A percentile compares a stretch with the other conserved stretches of the same genome.
Evolutionary conservation across 1,140 invertebrate genomes (phyloP).

Genomic region (Liolophura sinensis): DNA sequence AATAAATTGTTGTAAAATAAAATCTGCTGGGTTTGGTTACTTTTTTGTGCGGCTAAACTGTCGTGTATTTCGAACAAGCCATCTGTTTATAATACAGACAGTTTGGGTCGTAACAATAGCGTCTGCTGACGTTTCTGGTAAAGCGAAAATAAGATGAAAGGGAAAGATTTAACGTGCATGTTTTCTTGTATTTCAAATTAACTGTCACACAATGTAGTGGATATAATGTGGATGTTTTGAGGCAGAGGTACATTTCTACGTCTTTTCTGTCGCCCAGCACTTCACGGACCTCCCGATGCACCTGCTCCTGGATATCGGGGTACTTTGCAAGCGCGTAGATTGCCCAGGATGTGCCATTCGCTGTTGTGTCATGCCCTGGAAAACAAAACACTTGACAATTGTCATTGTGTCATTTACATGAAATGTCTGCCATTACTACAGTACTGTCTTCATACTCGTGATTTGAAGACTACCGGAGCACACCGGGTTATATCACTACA

Average conservation of each 20-base stretch:
- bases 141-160: neutral
- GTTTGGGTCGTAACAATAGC: too few species aligned
- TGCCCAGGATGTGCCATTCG: slow-evolving; percentile 3
- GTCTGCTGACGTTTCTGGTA: neutral
- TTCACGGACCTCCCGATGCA: slow-evolving; percentile 58
- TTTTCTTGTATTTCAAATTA: neutral
- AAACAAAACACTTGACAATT: neutral
- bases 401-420: too few species aligned
- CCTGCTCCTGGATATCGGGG: slow-evolving; percentile 5
- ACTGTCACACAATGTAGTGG: neutral
- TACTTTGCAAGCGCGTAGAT: slow-evolving; percentile 8
- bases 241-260: slow-evolving; percentile 5
- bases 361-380: slow-evolving; percentile 11
- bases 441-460: too few species aligned
- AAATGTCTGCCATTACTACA: too few species aligned
- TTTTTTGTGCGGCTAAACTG: too few species aligned
- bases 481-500: too few species aligned
- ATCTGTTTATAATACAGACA: too few species aligned
- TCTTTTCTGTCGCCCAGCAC: slow-evolving; percentile 66
- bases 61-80: too few species aligned
- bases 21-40: too few species aligned
- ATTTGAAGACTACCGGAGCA: too few species aligned
- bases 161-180: neutral
- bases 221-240: neutral
- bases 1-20: too few species aligned